A percentile compares a stretch with the other conserved stretches of the same genome.
Conservation (phyloP, 2,797 vertebrate species). For the Carapus acus region DNA sequence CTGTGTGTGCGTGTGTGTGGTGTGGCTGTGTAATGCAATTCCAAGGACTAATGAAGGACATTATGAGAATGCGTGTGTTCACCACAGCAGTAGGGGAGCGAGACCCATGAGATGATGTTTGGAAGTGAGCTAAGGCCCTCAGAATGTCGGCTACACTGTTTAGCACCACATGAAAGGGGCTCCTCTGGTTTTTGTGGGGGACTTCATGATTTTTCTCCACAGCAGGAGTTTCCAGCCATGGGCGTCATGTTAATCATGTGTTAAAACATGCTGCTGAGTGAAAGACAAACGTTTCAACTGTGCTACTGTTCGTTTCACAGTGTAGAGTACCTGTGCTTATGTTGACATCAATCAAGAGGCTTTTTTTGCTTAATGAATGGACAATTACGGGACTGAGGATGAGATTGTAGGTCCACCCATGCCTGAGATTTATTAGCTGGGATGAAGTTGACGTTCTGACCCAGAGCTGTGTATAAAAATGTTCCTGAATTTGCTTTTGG, state of each 20-base stretch:
- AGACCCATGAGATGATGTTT: constrained; percentile 37
- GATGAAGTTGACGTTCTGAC: too few relatives aligned
- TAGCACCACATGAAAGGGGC: constrained; percentile 66
- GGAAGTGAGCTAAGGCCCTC: constrained; percentile 63
- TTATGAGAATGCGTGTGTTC: constrained; percentile 35
- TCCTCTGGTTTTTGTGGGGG: constrained; percentile 50
- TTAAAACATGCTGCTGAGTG: constrained; percentile 49
- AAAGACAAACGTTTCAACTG: constrained; percentile 32
- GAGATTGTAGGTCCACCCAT: too few relatives aligned
- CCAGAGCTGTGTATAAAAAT: too few relatives aligned
- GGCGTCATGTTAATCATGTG: constrained; percentile 44
- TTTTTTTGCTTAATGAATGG: too few relatives aligned
- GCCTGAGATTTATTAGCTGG: too few relatives aligned
- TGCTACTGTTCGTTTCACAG: constrained; percentile 26
- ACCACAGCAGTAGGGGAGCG: constrained; percentile 43
- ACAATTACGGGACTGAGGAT: too few relatives aligned
- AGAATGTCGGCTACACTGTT: constrained; percentile 59
- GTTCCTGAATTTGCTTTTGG: too few relatives aligned
- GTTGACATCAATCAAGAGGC: too few relatives aligned
- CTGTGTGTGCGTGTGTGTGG: constrained; percentile 1
- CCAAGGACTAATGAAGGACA: constrained; percentile 47
- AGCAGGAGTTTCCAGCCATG: constrained; percentile 40
- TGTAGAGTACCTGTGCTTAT: constrained; percentile 9
- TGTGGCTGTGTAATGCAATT: constrained; percentile 9
- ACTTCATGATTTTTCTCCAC: constrained; percentile 34